Conservation (phyloP, 2,797 vertebrate genomes). For the Corythornis leucogaster region DNA sequence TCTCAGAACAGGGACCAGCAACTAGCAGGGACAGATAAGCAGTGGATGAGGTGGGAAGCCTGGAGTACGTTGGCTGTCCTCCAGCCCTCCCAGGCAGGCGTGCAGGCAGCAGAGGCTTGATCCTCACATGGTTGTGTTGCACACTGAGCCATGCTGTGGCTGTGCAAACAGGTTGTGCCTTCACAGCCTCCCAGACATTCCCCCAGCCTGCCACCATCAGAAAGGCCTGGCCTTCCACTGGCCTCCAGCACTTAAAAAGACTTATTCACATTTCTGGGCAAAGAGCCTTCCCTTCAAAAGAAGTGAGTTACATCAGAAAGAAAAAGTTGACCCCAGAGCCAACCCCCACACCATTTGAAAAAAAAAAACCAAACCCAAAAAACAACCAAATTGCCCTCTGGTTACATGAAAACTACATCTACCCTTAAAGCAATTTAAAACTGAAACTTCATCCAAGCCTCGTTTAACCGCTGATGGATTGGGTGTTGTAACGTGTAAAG, state of each 20-base stretch:
- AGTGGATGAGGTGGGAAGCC: rapidly evolving
- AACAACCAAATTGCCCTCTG: neutral
- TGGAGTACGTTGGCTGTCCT: neutral
- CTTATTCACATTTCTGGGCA: neutral
- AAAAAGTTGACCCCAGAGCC: conserved; percentile 7
- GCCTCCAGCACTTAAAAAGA: neutral
- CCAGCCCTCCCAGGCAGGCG: neutral
- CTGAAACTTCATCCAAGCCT: neutral
- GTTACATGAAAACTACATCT: conserved; percentile 40
- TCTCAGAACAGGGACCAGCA: neutral
- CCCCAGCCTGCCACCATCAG: neutral
- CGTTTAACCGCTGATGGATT: neutral
- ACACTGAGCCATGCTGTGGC: neutral
- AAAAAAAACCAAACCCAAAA: neutral
- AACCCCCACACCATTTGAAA: neutral
- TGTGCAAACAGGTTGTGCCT: neutral
- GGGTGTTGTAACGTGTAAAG: neutral
- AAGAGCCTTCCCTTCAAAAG: neutral
- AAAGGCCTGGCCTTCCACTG: neutral
- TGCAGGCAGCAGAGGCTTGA: neutral
- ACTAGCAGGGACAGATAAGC: neutral
- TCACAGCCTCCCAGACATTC: neutral
- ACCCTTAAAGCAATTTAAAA: conserved; percentile 17
- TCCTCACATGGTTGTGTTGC: neutral
- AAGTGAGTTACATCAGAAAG: neutral